Conservation (phyloP, 2,888 invertebrate species). For the Cabera pusaria region DNA sequence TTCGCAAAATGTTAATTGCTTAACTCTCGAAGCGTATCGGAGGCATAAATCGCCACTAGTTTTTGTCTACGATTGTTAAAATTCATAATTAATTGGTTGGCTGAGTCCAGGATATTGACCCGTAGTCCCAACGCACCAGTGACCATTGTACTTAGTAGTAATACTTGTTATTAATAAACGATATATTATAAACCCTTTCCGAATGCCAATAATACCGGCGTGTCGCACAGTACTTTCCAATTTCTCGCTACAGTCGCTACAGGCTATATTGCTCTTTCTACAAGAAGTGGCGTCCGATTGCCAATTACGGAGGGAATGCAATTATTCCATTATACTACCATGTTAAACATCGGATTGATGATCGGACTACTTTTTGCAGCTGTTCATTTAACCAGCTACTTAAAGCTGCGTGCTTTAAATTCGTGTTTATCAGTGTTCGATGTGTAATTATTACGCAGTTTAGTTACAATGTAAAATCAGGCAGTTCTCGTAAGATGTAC, state of each 20-base stretch:
- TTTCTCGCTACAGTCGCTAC: too few species aligned
- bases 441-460: too few species aligned
- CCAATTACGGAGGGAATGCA: constrained; percentile 15
- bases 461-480: too few species aligned
- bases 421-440: too few species aligned
- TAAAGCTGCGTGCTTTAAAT: too few species aligned
- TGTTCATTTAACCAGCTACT: not conserved
- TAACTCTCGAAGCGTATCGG: constrained; percentile 1
- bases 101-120: constrained; percentile 7
- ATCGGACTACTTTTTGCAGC: constrained; percentile 5
- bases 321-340: constrained; percentile 14
- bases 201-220: too few species aligned
- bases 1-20: constrained; percentile 5
- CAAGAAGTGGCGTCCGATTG: constrained; percentile 26
- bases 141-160: too few species aligned
- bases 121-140: constrained; percentile 2
- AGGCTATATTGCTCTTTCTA: constrained; percentile 19
- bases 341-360: constrained; percentile 9
- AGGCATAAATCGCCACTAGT: not conserved
- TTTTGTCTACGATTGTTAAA: constrained; percentile 3
- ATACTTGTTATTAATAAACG: too few species aligned
- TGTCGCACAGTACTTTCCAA: too few species aligned
- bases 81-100: constrained; percentile 5
- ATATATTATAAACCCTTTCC: too few species aligned
- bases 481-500: too few species aligned